Conservation (phyloP, 2,113 vertebrate genomes). For the Pandion haliaetus region DNA sequence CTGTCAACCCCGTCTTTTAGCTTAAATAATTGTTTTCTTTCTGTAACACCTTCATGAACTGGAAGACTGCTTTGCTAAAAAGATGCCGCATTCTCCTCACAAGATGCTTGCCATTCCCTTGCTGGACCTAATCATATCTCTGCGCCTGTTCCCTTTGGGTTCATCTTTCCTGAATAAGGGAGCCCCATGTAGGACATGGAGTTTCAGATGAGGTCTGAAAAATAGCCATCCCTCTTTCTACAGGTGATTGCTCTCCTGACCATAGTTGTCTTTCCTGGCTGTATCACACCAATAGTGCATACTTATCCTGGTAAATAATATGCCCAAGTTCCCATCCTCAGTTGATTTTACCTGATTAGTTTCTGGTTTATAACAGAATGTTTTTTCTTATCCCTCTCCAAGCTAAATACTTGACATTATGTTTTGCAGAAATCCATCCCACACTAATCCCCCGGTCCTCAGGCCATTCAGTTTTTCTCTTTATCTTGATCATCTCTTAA, state of each 20-base stretch:
- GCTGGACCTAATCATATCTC: background rate
- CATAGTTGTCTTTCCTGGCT: background rate
- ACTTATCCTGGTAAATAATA: background rate
- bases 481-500: background rate
- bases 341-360: background rate
- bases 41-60: background rate
- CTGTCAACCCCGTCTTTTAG: background rate
- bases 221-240: background rate
- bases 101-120: background rate
- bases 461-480: background rate
- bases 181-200: rapidly evolving
- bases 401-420: background rate
- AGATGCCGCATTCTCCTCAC: background rate
- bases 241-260: background rate
- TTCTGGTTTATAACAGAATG: background rate
- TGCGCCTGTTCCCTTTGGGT: background rate
- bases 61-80: background rate
- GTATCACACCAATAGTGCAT: background rate
- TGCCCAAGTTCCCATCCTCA: background rate
- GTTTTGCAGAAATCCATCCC: background rate
- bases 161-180: background rate
- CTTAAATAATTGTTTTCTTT: background rate
- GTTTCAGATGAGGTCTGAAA: background rate
- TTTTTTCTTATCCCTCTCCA: background rate
- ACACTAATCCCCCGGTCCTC: background rate